These are phyloP conservation scores for Cinclus cinclus DNA, from an alignment of 2,113 vertebrate genomes.

Conservation along the genomic window DNA sequence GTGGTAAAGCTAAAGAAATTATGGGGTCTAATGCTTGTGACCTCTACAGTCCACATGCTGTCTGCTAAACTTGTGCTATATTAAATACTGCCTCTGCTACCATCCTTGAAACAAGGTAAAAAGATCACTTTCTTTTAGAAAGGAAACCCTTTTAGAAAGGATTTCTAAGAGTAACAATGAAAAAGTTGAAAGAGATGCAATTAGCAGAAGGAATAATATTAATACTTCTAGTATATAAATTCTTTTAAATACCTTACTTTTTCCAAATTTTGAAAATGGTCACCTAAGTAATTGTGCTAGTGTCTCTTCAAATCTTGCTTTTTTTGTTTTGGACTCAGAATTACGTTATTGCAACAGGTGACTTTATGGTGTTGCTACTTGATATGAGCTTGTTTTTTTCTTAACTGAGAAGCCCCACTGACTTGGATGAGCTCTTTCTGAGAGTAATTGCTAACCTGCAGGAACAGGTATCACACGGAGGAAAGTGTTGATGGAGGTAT, in stretches of 20 bases:
- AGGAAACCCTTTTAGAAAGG: neutral
- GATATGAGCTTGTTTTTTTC: neutral
- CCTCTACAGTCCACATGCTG: fast-evolving
- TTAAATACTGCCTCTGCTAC: neutral
- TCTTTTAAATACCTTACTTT: neutral
- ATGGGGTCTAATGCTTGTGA: neutral
- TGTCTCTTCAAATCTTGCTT: neutral
- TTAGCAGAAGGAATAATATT: neutral
- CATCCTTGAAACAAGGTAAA: neutral
- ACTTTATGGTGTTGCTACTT: neutral
- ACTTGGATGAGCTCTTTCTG: neutral
- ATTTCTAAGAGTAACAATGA: neutral
- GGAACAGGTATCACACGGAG: neutral
- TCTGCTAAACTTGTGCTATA: neutral
- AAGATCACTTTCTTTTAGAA: neutral
- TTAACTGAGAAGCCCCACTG: neutral
- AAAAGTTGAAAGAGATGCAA: neutral
- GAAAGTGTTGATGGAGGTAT: neutral
- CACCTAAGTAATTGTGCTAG: neutral
- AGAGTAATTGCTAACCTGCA: neutral
- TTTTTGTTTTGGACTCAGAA: neutral
- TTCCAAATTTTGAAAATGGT: neutral
- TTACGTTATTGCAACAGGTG: neutral
- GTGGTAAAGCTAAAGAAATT: neutral
- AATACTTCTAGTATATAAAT: neutral